phyloP scores from a whole-genome alignment of 2,797 vertebrate species.

The Phoxinus dragarum region DNA sequence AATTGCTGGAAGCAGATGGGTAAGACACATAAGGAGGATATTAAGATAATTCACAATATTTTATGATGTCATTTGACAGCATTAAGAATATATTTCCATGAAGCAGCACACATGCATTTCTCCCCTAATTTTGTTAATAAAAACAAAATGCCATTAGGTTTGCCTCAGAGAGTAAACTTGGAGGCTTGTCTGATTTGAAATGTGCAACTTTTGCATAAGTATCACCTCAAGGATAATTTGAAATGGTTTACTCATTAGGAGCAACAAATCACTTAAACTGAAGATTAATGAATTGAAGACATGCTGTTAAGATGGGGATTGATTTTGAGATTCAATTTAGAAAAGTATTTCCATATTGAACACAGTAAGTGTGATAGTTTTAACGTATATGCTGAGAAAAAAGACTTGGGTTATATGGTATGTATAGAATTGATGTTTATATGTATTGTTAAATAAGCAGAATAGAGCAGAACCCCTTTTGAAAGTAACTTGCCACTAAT shows the following conservation, averaged over 20 bases:
- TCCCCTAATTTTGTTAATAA: slow-evolving; percentile 67
- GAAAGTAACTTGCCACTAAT: not conserved
- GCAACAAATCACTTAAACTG: slow-evolving; percentile 71
- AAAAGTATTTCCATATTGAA: slow-evolving; percentile 40
- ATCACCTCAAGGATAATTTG: slow-evolving; percentile 72
- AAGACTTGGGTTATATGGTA: not conserved
- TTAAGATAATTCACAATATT: slow-evolving; percentile 64
- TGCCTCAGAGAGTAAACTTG: slow-evolving; percentile 73
- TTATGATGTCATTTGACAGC: slow-evolving; percentile 64
- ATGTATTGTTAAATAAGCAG: not conserved
- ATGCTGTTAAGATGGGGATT: slow-evolving; percentile 54
- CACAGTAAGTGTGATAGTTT: slow-evolving; percentile 5
- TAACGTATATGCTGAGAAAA: not conserved
- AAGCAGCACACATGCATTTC: slow-evolving; percentile 59
- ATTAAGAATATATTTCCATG: slow-evolving; percentile 65
- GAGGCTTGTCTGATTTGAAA: slow-evolving; percentile 73
- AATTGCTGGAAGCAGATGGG: slow-evolving; percentile 52
- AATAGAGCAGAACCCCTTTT: not conserved
- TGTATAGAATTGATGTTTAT: too few relatives aligned
- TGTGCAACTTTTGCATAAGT: slow-evolving; percentile 65
- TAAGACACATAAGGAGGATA: slow-evolving; percentile 57
- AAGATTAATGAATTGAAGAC: slow-evolving; percentile 73
- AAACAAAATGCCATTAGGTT: slow-evolving; percentile 66
- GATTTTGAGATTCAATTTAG: slow-evolving; percentile 50
- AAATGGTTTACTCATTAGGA: slow-evolving; percentile 70